Conservation (phyloP, 2,797 vertebrate species). For the Alouatta caraya region DNA sequence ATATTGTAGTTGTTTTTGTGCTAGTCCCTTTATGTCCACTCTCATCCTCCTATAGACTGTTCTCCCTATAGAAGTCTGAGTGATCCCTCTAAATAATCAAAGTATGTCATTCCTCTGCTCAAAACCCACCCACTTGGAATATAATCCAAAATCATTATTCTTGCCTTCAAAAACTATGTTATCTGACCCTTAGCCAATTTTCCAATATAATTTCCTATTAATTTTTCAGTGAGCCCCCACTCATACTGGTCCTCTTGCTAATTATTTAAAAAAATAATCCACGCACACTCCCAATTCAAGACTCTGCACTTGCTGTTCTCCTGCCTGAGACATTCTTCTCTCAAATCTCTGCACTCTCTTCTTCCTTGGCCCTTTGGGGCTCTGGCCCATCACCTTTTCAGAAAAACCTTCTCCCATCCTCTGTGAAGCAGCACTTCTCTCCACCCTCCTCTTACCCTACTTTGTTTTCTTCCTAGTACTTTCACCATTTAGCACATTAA, state of each 20-base stretch:
- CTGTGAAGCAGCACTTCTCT: accelerated
- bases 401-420: not conserved
- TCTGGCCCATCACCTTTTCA: not conserved
- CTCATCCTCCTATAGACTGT: not conserved
- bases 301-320: not conserved
- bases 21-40: no score
- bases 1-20: not conserved
- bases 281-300: not conserved
- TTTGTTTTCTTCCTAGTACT: not conserved
- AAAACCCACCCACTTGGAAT: not conserved
- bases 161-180: not conserved
- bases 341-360: not conserved
- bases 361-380: not conserved
- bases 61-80: not conserved
- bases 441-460: not conserved
- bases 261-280: not conserved
- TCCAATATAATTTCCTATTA: not conserved
- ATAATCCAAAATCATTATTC: not conserved
- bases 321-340: not conserved
- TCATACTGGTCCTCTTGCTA: not conserved
- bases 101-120: not conserved
- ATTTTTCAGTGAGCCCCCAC: not conserved
- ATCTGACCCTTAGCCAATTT: not conserved
- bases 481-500: not conserved
- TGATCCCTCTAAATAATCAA: not conserved